Percentiles rank a stretch among this genome's conserved stretches.
phyloP scores from a whole-genome alignment of 2,888 invertebrate genomes.

The Lacanobia oleracea region DNA sequence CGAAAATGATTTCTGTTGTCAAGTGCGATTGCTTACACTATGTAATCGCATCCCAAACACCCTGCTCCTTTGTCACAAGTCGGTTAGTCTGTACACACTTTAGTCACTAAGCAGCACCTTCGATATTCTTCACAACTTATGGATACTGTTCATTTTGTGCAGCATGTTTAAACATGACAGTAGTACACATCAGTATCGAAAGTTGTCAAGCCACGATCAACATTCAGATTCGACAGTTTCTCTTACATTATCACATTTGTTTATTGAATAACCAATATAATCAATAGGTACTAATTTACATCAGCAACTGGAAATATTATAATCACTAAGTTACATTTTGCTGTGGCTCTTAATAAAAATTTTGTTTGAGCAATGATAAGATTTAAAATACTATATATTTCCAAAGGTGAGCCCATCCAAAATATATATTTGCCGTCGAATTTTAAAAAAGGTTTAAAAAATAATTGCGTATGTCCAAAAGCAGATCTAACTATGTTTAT shows the following conservation, averaged over 20 bases:
- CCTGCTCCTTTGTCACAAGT: constrained; percentile 79
- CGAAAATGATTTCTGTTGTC: constrained; percentile 52
- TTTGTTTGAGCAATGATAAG: constrained; percentile 88
- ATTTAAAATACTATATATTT: constrained; percentile 84
- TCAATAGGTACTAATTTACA: constrained; percentile 81
- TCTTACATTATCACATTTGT: constrained; percentile 87
- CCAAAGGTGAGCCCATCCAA: constrained; percentile 89
- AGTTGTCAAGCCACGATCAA: constrained; percentile 81
- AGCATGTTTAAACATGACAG: constrained; percentile 43
- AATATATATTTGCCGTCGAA: constrained; percentile 86
- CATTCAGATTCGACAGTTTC: constrained; percentile 79
- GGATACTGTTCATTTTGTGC: constrained; percentile 73
- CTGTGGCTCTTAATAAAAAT: constrained; percentile 87
- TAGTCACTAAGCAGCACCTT: constrained; percentile 86
- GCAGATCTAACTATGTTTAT: constrained; percentile 88
- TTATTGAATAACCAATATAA: constrained; percentile 78
- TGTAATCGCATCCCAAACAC: constrained; percentile 73
- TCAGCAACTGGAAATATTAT: constrained; percentile 84
- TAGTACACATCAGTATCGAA: constrained; percentile 69
- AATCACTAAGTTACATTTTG: constrained; percentile 82
- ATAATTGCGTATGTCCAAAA: constrained; percentile 86
- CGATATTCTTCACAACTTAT: constrained; percentile 80
- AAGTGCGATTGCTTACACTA: constrained; percentile 67
- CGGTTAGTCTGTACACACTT: constrained; percentile 76
- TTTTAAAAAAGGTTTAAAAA: constrained; percentile 85